Percentiles rank a stretch among this genome's conserved stretches.
Conservation (phyloP, 2,888 invertebrate species). For the Aethes cnicana region DNA sequence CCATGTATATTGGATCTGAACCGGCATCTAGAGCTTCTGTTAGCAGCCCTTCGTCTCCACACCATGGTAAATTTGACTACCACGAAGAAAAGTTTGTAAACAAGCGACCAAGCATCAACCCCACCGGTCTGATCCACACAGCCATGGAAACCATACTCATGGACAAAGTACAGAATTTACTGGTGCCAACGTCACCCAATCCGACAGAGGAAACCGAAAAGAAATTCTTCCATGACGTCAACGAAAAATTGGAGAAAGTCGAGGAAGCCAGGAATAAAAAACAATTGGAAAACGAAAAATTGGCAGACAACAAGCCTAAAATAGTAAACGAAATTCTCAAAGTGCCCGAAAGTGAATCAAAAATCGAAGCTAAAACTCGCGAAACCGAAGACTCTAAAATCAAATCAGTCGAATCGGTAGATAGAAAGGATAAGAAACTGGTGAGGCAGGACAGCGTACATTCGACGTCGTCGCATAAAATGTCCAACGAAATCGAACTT, state of each 20-base stretch:
- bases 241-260: constrained; percentile 62
- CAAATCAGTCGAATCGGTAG: constrained; percentile 3
- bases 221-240: constrained; percentile 70
- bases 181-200: constrained; percentile 67
- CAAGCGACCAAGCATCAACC: constrained; percentile 54
- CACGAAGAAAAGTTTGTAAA: constrained; percentile 47
- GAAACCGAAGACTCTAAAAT: background rate
- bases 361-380: background rate
- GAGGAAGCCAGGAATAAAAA: constrained; percentile 49
- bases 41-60: constrained; percentile 56
- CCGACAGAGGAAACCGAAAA: constrained; percentile 46
- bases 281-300: constrained; percentile 4
- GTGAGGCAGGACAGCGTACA: constrained; percentile 65
- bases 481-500: constrained; percentile 58
- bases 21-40: constrained; percentile 68
- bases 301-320: too few species aligned
- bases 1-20: constrained; percentile 77
- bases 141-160: constrained; percentile 82
- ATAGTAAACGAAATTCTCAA: too few species aligned
- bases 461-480: constrained; percentile 58
- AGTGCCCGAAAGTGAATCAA: background rate
- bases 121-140: constrained; percentile 71
- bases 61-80: constrained; percentile 47
- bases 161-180: constrained; percentile 75
- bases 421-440: constrained; percentile 51